Conservation (phyloP, 2,797 vertebrate species). For the Melanotaenia trifasciata region DNA sequence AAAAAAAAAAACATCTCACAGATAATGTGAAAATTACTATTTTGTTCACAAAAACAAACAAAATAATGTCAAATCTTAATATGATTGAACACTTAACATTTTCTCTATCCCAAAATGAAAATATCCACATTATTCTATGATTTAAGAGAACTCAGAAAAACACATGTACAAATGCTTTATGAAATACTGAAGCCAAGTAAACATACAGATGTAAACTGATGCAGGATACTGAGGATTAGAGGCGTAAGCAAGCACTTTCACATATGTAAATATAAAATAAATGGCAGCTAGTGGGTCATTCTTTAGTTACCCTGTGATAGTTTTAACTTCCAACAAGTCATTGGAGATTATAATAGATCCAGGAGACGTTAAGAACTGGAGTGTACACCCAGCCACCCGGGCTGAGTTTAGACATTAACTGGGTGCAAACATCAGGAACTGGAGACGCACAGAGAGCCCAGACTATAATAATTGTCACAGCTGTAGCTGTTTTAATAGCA, state of each 20-base stretch:
- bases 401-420: constrained; percentile 36
- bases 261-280: constrained; percentile 16
- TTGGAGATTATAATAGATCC: constrained; percentile 46
- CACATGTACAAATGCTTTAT: too few species aligned
- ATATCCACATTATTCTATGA: too few species aligned
- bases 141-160: too few species aligned
- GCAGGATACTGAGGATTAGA: constrained; percentile 3
- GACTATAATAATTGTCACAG: constrained; percentile 14
- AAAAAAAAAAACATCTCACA: too few species aligned
- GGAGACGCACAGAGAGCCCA: constrained; percentile 8
- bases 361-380: constrained; percentile 28
- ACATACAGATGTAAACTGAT: too few species aligned
- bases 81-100: too few species aligned
- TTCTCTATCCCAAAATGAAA: too few species aligned
- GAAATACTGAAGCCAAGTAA: too few species aligned
- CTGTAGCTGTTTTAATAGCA: constrained; percentile 2
- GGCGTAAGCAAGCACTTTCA: neutral
- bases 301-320: neutral
- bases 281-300: neutral
- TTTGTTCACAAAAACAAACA: too few species aligned
- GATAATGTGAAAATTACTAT: too few species aligned
- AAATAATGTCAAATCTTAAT: too few species aligned
- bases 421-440: constrained; percentile 26
- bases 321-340: constrained; percentile 25
- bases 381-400: constrained; percentile 11